Conservation (phyloP, 2,797 vertebrate genomes). For the Poeciliopsis infans region DNA sequence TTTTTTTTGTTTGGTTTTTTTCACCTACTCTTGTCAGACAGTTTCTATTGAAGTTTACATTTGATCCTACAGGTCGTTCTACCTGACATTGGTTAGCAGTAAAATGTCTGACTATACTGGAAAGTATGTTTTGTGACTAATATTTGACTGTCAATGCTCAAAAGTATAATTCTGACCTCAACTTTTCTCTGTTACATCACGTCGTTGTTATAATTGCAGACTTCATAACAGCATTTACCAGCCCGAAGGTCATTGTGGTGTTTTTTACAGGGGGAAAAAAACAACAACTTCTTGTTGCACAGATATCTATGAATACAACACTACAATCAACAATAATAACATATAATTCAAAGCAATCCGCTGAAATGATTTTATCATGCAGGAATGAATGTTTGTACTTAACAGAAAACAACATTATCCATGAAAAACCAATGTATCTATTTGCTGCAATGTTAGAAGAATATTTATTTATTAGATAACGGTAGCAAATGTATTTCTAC, state of each 20-base stretch:
- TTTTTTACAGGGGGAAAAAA: background rate
- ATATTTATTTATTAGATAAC: background rate
- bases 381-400: background rate
- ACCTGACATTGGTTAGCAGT: too few relatives aligned
- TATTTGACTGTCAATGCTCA: background rate
- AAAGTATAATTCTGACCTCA: background rate
- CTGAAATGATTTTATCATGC: background rate
- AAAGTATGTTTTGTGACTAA: background rate
- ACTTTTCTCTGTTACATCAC: background rate
- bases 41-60: background rate
- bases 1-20: background rate
- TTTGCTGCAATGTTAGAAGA: background rate
- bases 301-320: background rate
- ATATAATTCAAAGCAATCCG: background rate
- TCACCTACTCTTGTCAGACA: background rate
- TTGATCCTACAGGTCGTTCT: background rate
- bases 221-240: slow-evolving; percentile 33
- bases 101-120: background rate
- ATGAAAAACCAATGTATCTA: background rate
- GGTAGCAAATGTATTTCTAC: background rate
- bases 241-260: slow-evolving; percentile 10
- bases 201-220: background rate
- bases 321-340: background rate
- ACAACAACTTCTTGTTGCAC: background rate
- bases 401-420: background rate